Percentiles rank a stretch among this genome's conserved stretches.
phyloP scores from a whole-genome alignment of 92 coral and sea anemone genomes.

The Porites rus region DNA sequence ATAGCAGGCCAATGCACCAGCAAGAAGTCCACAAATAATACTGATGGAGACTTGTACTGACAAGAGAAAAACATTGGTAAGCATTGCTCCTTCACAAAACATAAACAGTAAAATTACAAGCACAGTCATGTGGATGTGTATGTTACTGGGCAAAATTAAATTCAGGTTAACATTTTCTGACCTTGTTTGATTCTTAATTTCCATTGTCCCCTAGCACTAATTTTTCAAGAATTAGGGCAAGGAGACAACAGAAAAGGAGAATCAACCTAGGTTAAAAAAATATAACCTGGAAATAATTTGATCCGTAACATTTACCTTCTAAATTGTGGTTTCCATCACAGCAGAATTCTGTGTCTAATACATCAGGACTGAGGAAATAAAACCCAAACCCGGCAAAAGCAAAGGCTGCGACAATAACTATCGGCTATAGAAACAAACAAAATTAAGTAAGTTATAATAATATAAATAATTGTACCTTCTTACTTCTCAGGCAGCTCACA shows the following conservation, averaged over 20 bases:
- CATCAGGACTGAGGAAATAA: constrained; percentile 75
- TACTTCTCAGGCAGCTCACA: no score
- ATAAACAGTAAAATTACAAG: no score
- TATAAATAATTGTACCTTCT: no score
- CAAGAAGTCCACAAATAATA: constrained; percentile 78
- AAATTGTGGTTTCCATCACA: constrained; percentile 76
- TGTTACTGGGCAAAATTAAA: no score
- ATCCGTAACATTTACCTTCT: constrained; percentile 67
- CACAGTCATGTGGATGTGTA: no score
- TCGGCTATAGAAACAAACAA: constrained; percentile 54
- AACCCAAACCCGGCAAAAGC: constrained; percentile 75
- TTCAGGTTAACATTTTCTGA: no score
- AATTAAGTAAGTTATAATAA: background rate
- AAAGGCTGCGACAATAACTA: constrained; percentile 88
- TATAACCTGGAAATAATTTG: no score
- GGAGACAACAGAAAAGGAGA: no score
- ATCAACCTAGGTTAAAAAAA: no score
- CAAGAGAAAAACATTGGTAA: background rate
- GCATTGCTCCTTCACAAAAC: background rate
- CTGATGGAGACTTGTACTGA: constrained; percentile 90
- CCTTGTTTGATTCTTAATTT: no score
- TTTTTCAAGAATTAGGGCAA: no score
- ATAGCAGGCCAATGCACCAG: constrained; percentile 85
- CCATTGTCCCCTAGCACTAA: no score
- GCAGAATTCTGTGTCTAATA: constrained; percentile 80